Conservation (phyloP, 2,113 vertebrate genomes). For the Cettia cetti region DNA sequence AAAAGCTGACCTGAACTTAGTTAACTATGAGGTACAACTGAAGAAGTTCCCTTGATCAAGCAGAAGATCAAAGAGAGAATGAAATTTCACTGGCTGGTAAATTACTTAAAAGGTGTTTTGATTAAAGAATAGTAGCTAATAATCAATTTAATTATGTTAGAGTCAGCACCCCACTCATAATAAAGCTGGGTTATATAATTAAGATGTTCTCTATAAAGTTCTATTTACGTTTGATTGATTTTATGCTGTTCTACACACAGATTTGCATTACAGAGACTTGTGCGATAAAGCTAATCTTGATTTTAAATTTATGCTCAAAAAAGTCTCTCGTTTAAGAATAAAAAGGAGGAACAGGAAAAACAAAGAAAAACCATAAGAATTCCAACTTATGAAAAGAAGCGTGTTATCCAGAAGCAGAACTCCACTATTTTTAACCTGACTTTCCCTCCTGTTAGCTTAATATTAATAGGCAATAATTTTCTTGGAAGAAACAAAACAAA, state of each 20-base stretch:
- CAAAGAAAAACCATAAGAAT: accelerated
- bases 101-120: neutral
- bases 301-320: neutral
- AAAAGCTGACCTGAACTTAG: neutral
- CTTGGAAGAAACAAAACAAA: neutral
- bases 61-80: neutral
- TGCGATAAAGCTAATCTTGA: neutral
- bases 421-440: neutral
- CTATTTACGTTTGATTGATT: neutral
- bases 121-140: neutral
- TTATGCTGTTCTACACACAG: neutral
- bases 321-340: neutral
- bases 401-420: neutral
- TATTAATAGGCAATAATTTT: neutral
- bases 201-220: neutral
- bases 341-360: neutral
- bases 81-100: neutral
- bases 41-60: neutral
- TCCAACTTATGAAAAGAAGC: neutral
- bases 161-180: neutral
- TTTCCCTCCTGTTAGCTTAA: neutral
- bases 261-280: neutral
- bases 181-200: neutral
- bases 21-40: neutral
- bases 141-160: neutral